A percentile compares a stretch with the other conserved stretches of the same genome.
Evolutionary conservation across 2,888 invertebrate species (phyloP).

Genomic region (Drosophila yooni): DNA sequence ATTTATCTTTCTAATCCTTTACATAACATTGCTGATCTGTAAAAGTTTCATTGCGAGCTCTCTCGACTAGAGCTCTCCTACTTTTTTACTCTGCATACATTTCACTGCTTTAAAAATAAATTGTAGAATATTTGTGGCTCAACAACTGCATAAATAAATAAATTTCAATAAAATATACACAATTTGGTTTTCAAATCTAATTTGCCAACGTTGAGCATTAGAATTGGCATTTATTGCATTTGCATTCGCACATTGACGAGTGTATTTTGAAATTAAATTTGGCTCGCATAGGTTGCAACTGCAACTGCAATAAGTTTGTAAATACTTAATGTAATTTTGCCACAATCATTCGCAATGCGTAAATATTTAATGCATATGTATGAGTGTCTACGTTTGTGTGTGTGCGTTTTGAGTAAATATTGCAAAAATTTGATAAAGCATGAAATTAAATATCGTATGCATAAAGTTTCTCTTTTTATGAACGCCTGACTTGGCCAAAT

Average conservation of each 20-base stretch:
- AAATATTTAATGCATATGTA: constrained; percentile 57
- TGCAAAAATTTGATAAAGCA: constrained; percentile 44
- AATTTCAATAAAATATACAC: neutral
- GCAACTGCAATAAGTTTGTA: constrained; percentile 45
- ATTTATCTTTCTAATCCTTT: neutral
- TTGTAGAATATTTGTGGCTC: neutral
- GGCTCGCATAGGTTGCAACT: neutral
- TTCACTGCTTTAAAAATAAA: neutral
- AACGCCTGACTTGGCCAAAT: constrained; percentile 50
- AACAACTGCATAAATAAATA: neutral
- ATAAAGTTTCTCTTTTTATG: constrained; percentile 34
- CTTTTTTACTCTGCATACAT: neutral
- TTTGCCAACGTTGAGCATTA: neutral
- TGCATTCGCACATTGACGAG: neutral
- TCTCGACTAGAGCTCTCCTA: neutral
- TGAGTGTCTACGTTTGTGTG: constrained; percentile 14
- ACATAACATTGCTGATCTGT: neutral
- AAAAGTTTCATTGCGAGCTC: neutral
- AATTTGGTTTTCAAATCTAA: neutral
- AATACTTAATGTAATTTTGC: constrained; percentile 61
- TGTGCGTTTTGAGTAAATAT: constrained; percentile 18
- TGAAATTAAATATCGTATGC: constrained; percentile 56
- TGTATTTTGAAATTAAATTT: constrained; percentile 18
- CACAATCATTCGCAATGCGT: constrained; percentile 47
- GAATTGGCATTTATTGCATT: constrained; percentile 8